Evolutionary conservation across 2,888 invertebrate species (phyloP).

Genomic region (Laspeyria flexula): DNA sequence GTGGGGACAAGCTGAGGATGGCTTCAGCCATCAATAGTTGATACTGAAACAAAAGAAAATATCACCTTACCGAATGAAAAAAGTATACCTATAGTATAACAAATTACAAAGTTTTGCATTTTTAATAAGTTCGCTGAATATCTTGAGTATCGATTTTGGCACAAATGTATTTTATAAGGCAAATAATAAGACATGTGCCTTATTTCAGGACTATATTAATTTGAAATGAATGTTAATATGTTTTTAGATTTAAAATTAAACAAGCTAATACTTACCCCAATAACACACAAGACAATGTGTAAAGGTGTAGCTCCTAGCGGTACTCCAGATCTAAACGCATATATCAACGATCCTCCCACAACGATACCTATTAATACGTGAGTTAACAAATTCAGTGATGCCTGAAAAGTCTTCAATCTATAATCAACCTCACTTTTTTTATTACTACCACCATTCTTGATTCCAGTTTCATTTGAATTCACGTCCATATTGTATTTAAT

Average conservation of each 20-base stretch:
- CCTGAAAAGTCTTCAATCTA: constrained; percentile 57
- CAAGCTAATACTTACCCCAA: constrained; percentile 79
- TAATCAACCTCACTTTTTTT: constrained; percentile 23
- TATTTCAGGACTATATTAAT: no score
- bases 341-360: constrained; percentile 56
- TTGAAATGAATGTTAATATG: no score
- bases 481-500: background rate
- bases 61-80: background rate
- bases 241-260: no score
- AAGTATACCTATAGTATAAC: no score
- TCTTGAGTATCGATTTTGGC: no score
- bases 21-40: constrained; percentile 75
- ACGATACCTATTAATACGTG: constrained; percentile 68
- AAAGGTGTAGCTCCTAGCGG: constrained; percentile 55
- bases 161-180: no score
- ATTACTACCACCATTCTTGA: background rate
- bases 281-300: constrained; percentile 69
- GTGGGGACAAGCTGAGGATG: constrained; percentile 62
- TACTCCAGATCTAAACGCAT: constrained; percentile 53
- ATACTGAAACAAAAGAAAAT: constrained; percentile 56
- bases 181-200: no score
- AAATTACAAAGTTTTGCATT: no score
- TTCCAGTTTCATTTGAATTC: background rate
- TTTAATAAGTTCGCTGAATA: no score
- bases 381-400: constrained; percentile 58